Evolutionary conservation across 2,113 vertebrate genomes (phyloP), one percentile per base, ranked within the genome.

Genomic region (Eulemur macaco): DNA sequence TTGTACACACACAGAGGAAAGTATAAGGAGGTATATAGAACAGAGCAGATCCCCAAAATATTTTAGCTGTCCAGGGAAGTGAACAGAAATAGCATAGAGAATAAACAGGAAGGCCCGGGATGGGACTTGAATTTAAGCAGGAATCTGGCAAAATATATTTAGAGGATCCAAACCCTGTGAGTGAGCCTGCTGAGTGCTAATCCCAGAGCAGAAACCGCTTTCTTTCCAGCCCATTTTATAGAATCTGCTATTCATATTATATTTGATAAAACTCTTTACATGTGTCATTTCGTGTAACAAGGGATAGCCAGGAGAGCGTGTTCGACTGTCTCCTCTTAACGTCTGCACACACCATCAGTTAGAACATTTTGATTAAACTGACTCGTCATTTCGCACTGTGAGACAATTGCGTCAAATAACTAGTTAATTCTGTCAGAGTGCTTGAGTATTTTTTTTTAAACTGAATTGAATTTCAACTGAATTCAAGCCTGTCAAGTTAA

Each of bases 391-490:
- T 95, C 23, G 76, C 6, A 92, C 15, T 52, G 9, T 18, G 29
- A 95, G 73, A 94, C 68, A 74, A 69, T 71, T 90, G 68, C 54
- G 47, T 77, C 76, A 95, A 80, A 89, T 80, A 96, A 97, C 73
- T 86, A 89, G 96, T 89, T 83, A 96, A 94, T 71, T 69, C 56
- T 50, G 37, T 83, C 80, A 34, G 34, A 23, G 23, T 63, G 7
- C 21, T 34, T 63, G 45, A 58, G 39, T 86, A 20, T 83, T 85
- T 74, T 85, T 87, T 74, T 39, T 39, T 11, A 81, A 84, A 76
- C n/a, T 60, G 18, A 82, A 91, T 52, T 96, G 52, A 91, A 82
- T 93, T 97, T 93, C 56, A 89, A 56, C 42, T 45, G 50, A 94
- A 96, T 92, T 77, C 9, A 78, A 93, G 47, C 56, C 77, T 89